Base-by-base conservation (phyloP, 2,113 vertebrate genomes). In the Uropsilus gracilis region DNA sequence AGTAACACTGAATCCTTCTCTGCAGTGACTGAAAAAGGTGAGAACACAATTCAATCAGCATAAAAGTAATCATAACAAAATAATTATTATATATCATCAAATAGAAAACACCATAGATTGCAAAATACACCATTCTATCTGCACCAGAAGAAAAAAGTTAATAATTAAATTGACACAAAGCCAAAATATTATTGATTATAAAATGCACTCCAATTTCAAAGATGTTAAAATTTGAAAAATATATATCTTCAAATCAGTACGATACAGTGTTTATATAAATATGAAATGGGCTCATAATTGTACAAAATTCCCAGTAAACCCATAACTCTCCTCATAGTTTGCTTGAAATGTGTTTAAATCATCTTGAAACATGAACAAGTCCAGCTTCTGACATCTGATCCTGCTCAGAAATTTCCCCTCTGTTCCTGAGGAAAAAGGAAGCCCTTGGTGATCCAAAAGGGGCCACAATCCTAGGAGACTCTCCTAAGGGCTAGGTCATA, bases 161-260 rank as follows among this genome's bases (percentile, higher is more conserved):
- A 84, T 57, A 84, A 83, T 76, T 94, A 86, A 81, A 77, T 0
- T 53, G 37, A 66, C 30, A 86, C 11, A 55, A 93, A 53, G 13
- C 30, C 8, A 75, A 73, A 44, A 48, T 59, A 8, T n/a, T 96
- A 87, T 1, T 93, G 50, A 87, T 87, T 76, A 75, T 68, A 86
- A 68, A 93, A 89, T 71, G 86, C 1, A 78, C 12, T 94, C 32
- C 48, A 81, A 61, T 53, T 95, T 77, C 71, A 95, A 28, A 93
- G 37, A 87, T 26, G 91, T 32, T 87, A 68, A 84, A 92, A 88
- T 50, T 37, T 75, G 32, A 88, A 94, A 96, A 80, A 83, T 18
- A 89, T 10, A 17, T 72, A 50, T n/a, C 42, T 61, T 88, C 75
- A 92, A 84, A 92, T 84, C 28, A 95, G 71, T 9, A 48, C 90